Percentiles rank a stretch among this genome's conserved stretches.
phyloP scores from a whole-genome alignment of 2,888 invertebrate genomes.

The Pammene fasciana region DNA sequence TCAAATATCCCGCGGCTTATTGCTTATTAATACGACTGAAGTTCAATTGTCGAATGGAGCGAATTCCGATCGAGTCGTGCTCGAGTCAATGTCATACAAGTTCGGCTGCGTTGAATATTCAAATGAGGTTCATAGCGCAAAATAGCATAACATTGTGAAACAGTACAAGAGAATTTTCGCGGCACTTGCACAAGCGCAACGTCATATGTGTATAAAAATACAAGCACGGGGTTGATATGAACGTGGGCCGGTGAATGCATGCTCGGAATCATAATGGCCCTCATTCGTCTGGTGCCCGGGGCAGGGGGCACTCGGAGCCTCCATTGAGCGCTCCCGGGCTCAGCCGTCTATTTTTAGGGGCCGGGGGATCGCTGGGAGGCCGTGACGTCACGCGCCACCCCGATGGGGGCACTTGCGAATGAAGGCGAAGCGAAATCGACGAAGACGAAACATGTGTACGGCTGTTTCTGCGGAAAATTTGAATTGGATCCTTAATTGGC shows the following conservation, averaged over 20 bases:
- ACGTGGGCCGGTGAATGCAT: constrained; percentile 34
- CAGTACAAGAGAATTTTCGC: neutral
- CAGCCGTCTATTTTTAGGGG: constrained; percentile 77
- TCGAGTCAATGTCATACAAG: constrained; percentile 17
- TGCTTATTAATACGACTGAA: constrained; percentile 9
- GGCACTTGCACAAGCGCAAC: constrained; percentile 28
- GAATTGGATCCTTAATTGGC: constrained; percentile 40
- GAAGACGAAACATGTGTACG: constrained; percentile 57
- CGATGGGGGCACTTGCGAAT: constrained; percentile 50
- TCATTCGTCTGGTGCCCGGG: constrained; percentile 48
- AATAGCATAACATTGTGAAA: constrained; percentile 12
- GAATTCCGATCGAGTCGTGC: constrained; percentile 1
- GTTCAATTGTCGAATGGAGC: constrained; percentile 14
- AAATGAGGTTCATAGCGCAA: constrained; percentile 19
- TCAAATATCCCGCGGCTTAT: constrained; percentile 20
- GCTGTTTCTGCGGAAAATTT: constrained; percentile 37
- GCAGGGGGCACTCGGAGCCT: constrained; percentile 48
- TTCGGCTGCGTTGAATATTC: constrained; percentile 13
- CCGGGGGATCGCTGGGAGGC: constrained; percentile 53
- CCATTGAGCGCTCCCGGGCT: constrained; percentile 78
- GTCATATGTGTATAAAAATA: constrained; percentile 38
- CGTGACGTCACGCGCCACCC: constrained; percentile 63
- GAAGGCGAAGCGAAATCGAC: constrained; percentile 60
- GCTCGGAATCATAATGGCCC: constrained; percentile 43
- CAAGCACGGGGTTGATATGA: constrained; percentile 39